phyloP scores from a whole-genome alignment of 2,113 vertebrate species.

The Pycnonotus jocosus region DNA sequence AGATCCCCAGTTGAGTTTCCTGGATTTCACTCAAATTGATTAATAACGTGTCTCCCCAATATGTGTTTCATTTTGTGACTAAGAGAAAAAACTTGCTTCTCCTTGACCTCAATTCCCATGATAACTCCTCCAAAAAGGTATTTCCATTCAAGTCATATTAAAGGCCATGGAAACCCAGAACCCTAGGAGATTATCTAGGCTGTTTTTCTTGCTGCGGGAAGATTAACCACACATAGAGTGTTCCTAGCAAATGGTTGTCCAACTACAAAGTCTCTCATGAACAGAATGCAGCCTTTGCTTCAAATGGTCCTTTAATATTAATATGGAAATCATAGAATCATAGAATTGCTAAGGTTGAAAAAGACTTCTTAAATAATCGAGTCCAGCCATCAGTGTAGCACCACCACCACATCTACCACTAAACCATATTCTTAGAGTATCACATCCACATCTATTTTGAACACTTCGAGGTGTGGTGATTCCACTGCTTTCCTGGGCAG shows the following conservation, averaged over 20 bases:
- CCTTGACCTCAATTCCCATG: background rate
- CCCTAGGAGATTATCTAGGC: background rate
- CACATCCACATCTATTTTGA: background rate
- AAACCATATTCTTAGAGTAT: background rate
- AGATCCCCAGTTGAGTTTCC: background rate
- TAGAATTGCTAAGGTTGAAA: background rate
- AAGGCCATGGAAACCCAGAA: background rate
- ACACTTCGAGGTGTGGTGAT: accelerated
- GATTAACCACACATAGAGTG: background rate
- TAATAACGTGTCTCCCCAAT: background rate
- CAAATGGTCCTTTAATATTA: background rate
- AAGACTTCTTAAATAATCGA: background rate
- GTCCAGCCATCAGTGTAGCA: background rate
- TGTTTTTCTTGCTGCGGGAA: background rate
- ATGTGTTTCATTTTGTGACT: background rate
- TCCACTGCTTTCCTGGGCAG: background rate
- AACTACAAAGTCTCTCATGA: background rate
- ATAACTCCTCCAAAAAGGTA: background rate
- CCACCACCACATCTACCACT: no score
- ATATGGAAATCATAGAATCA: background rate
- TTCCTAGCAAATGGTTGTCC: background rate
- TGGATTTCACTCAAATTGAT: background rate
- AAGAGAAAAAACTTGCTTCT: background rate
- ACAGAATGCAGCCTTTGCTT: background rate
- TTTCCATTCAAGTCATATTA: background rate